Evolutionary conservation across 2,888 invertebrate genomes (phyloP).

Genomic region (Rhodophaea formosa): DNA sequence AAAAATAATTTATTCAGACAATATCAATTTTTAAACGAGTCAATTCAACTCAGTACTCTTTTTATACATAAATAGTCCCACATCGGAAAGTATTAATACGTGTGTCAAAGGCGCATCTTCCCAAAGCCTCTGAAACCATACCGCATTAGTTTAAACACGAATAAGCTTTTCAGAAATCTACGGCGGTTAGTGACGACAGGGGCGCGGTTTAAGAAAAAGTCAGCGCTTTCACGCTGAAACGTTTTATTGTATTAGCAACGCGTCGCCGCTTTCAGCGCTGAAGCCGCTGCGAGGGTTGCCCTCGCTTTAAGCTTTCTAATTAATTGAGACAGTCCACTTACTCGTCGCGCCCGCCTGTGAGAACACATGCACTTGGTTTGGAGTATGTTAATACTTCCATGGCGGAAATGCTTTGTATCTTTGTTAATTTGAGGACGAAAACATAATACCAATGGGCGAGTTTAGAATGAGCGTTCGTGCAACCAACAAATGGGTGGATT

Average conservation of each 20-base stretch:
- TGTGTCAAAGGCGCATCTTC: constrained; percentile 48
- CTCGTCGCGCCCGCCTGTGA: constrained; percentile 48
- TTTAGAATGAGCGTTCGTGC: constrained; percentile 42
- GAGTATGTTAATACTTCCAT: constrained; percentile 53
- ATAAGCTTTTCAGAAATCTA: constrained; percentile 71
- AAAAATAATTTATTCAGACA: background rate
- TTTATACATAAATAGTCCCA: constrained; percentile 13
- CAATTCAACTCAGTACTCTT: constrained; percentile 15
- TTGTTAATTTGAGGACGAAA: constrained; percentile 56
- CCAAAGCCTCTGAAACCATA: constrained; percentile 60
- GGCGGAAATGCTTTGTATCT: constrained; percentile 64
- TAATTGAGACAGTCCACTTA: constrained; percentile 75
- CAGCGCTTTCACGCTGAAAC: constrained; percentile 52
- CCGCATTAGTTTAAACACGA: constrained; percentile 71
- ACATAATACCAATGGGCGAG: constrained; percentile 41
- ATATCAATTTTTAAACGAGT: background rate
- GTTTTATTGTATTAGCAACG: constrained; percentile 40
- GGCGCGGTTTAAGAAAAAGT: constrained; percentile 44
- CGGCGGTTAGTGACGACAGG: constrained; percentile 58
- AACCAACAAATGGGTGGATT: constrained; percentile 47
- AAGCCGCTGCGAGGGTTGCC: constrained; percentile 52
- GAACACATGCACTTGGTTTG: constrained; percentile 56
- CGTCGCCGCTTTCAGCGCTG: constrained; percentile 49
- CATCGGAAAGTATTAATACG: constrained; percentile 38
- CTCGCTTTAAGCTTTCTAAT: constrained; percentile 63